phyloP scores from a whole-genome alignment of 2,888 invertebrate species.

The Sphecodes monilicornis region DNA sequence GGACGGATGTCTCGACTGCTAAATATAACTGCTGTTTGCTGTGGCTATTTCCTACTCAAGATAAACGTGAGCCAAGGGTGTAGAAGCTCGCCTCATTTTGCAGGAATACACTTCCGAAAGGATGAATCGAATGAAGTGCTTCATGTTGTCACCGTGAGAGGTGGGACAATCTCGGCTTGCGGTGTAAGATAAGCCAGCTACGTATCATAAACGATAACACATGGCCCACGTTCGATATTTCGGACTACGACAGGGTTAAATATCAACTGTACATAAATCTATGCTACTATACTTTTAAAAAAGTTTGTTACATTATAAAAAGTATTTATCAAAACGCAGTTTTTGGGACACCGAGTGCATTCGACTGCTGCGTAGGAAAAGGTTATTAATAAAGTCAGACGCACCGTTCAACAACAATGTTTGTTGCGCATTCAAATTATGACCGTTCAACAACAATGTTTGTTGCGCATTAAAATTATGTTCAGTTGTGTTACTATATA shows the following conservation, averaged over 20 bases:
- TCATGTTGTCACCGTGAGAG: not conserved
- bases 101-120: not conserved
- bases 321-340: not conserved
- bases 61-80: conserved; percentile 62
- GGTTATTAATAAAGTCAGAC: conserved; percentile 18
- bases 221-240: not conserved
- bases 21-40: conserved; percentile 74
- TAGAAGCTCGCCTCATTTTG: conserved; percentile 39
- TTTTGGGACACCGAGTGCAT: not conserved
- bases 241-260: not conserved
- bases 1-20: conserved; percentile 50
- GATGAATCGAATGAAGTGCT: not conserved
- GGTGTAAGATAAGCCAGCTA: conserved; percentile 12
- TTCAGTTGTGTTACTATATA: not conserved
- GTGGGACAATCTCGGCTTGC: not conserved
- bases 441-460: not conserved
- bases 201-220: conserved; percentile 12
- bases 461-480: conserved; percentile 1
- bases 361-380: not conserved
- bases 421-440: not conserved
- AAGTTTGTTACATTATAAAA: no score
- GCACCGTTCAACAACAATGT: not conserved
- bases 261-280: not conserved
- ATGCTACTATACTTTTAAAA: not conserved
- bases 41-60: conserved; percentile 71